Evolutionary conservation across 35 echinoderm and acorn worm genomes (phyloP), one percentile per base, ranked within the genome.

Genomic region (Lytechinus pictus): DNA sequence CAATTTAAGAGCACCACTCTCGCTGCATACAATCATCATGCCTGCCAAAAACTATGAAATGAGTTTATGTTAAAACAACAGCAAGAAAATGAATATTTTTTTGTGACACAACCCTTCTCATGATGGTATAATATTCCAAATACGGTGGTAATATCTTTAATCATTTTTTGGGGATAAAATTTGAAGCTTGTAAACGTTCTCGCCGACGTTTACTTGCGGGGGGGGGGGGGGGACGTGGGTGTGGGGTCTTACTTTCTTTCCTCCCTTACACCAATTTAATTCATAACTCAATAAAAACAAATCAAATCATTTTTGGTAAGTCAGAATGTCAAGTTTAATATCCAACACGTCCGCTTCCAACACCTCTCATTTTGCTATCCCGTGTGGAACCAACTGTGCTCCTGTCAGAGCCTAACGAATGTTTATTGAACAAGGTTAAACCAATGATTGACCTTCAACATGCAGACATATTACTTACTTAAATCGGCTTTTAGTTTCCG

Each of bases 401-500:
- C 61, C 11, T 71, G 61, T 71, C 61, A 71, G 16, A 71, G 61
- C 61, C 61, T 89, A 89, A 89, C 52, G 87, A 52, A 89, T 89
- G 87, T 89, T 89, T 89, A 89, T 89, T 89, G 87, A 71, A 53
- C 27, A 89, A 89, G 87, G 87, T 52, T 53, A 52, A 89, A 89
- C 24, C 87, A 52, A 52, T 52, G 87, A 33, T 89, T 53, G 87
- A 89, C 87, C 87, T 89, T 89, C 12, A 51, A 89, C 27, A 5
- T 89, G 6, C 87, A 71, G 61, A 24, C 61, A 71, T 21, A 71
- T 71, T 71, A 52, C 87, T 33, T 29, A 27, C 28, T 89, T 89
- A 52, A 87, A 53, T 89, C 87, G 87, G 87, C 87, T 29, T 71
- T 89, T 89, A 89, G 87, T 89, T 89, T 89, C 87, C 87, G 87